Base-by-base conservation (phyloP, 2,797 vertebrate genomes). In the Sciurus carolinensis region DNA sequence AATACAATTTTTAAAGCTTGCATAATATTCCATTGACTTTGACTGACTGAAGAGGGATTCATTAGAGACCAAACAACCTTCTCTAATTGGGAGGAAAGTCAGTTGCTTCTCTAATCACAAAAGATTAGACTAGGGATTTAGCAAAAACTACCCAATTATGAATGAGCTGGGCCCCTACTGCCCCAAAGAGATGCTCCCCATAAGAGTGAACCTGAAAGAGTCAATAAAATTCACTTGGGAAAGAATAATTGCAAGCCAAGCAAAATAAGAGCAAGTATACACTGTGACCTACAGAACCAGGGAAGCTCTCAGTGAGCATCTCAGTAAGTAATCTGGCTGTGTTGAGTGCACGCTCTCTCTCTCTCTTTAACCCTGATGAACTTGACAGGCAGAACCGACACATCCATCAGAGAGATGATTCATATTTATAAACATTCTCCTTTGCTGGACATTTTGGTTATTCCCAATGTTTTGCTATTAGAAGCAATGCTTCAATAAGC, bases 371-470 rank as follows among this genome's bases (percentile, higher is more conserved):
- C 14, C 18, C 64, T 52, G 18, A 71, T 75, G 67, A 86, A 54
- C 44, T 92, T 54, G 73, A 42, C 75, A 92, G 64, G 17, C 54
- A 90, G 77, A 94, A 82, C 20, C 50, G 85, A 33, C 24, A 57
- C 8, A 94, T 79, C 62, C 26, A 62, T 75, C 39, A 69, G 47
- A 79, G 39, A 85, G 52, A 54, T 89, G 82, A 95, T 44, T 96
- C 44, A 94, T 90, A 93, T 95, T 93, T 81, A 90, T 84, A 96
- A 93, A 90, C n/a, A 94, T 82, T 95, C 18, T 30, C 44, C 22
- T 93, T 82, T 95, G 4, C 64, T 95, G 95, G 85, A 67, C 10
- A 66, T 91, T 96, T 96, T 92, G 95, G 95, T 96, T 93, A 87
- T 97, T 95, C 50, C 93, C 92, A 92, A 30, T 54, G 50, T 79